Base-by-base conservation (phyloP, 2,797 vertebrate species). In the Sternarchorhynchus goeldii region DNA sequence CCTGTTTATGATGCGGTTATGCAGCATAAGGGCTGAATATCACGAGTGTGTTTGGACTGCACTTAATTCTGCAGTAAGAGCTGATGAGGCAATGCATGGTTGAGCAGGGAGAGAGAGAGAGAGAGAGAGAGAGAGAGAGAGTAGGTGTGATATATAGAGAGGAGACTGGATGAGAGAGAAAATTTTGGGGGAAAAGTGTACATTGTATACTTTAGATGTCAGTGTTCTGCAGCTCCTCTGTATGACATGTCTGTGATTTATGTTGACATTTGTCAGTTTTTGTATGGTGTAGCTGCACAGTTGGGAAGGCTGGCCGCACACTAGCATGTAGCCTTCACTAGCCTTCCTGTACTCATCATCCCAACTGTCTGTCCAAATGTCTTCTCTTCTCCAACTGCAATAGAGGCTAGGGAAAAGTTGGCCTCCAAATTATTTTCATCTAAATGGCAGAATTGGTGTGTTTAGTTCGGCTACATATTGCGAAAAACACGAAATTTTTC, bases 211-310 rank as follows among this genome's bases (percentile, higher is more conserved):
- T 58, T 56, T 76, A 62, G 59, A 82, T 20, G 60, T 75, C 77
- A 60, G 32, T 77, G 18, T 39, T 76, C 63, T 17, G 62, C 14
- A 14, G 71, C 29, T 77, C 59, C 34, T 60, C 31, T 82, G 72
- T 75, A 73, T 70, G 72, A 36, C 72, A 75, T 39, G 65, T 53
- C 68, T 69, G 55, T 75, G 72, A 80, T 80, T 63, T 82, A 72
- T 66, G 67, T 58, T 81, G 70, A 57, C 74, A 77, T 80, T 80
- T 79, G 67, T 84, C 14, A 63, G 55, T 77, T 77, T 80, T 17
- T 77, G 63, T 72, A 77, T 82, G 18, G 36, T 39, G 65, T 60
- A 82, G 74, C 63, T 78, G 62, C 69, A 31, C 71, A 59, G 58
- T 53, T 32, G 8, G 45, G 53, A 74, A 63, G 0, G 7, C 59